Evolutionary conservation across 92 coral and sea anemone genomes (phyloP).

Genomic region (Parazoanthus atlanticus): DNA sequence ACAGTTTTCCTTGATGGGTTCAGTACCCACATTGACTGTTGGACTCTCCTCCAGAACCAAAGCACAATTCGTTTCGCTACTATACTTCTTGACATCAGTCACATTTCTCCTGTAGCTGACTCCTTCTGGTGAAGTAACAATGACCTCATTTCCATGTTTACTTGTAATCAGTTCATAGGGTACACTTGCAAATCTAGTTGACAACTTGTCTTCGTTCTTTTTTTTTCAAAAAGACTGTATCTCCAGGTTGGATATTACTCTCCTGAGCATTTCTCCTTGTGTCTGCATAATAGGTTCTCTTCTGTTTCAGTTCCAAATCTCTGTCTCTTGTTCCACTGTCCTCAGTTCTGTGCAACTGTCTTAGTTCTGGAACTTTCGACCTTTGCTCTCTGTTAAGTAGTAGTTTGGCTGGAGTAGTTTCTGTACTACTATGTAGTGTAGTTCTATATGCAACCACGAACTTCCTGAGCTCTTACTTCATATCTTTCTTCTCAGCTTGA

Average conservation of each 20-base stretch:
- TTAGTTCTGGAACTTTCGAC: background rate
- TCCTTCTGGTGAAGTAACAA: too few species aligned
- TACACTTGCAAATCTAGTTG: too few species aligned
- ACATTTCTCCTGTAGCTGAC: too few species aligned
- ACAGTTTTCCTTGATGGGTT: too few species aligned
- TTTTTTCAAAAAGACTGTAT: background rate
- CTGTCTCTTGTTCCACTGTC: background rate
- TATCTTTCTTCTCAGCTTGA: constrained; percentile 13
- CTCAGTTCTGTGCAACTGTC: background rate
- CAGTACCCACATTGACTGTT: background rate
- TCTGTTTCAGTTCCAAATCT: constrained; percentile 4
- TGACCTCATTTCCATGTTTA: too few species aligned
- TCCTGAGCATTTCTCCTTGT: background rate
- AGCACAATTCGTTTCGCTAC: background rate
- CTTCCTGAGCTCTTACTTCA: background rate
- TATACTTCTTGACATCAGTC: background rate
- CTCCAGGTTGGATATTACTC: background rate
- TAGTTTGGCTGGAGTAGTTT: background rate
- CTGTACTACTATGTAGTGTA: background rate
- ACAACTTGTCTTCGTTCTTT: background rate
- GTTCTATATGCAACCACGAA: background rate
- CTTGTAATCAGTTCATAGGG: too few species aligned
- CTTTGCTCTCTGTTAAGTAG: background rate
- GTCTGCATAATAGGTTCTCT: background rate
- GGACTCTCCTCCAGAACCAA: background rate